A percentile compares a stretch with the other conserved stretches of the same genome.
These are phyloP conservation scores for Abrostola triplasia DNA, from an alignment of 2,888 invertebrate species.

Conservation along the genomic window DNA sequence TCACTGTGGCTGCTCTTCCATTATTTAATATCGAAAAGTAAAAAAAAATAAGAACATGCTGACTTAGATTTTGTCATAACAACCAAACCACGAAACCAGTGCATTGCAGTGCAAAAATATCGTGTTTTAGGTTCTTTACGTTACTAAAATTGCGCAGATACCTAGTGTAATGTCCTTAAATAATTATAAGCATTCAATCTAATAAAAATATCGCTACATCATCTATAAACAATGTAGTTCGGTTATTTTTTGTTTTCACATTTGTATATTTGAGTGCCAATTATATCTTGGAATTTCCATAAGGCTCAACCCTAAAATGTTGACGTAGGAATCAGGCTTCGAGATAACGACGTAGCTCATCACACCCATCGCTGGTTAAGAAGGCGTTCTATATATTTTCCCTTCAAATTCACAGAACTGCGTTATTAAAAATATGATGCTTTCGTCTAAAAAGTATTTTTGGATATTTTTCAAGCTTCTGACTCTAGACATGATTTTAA, in stretches of 20 bases:
- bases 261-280: no score
- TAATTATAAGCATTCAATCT: no score
- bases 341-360: background rate
- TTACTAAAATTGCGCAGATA: no score
- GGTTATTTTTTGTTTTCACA: no score
- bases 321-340: background rate
- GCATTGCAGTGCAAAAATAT: no score
- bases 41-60: background rate
- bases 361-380: constrained; percentile 1
- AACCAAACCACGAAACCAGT: no score
- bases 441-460: background rate
- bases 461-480: background rate
- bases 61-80: background rate
- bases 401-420: background rate
- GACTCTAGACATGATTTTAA: constrained; percentile 1
- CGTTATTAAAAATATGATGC: background rate
- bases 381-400: background rate
- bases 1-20: background rate
- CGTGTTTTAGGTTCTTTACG: no score
- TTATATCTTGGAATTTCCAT: no score
- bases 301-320: background rate
- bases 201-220: no score
- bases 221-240: no score
- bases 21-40: background rate
- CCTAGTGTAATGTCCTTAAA: no score